Conservation (phyloP, 2,888 invertebrate species). For the Ormia ochracea region DNA sequence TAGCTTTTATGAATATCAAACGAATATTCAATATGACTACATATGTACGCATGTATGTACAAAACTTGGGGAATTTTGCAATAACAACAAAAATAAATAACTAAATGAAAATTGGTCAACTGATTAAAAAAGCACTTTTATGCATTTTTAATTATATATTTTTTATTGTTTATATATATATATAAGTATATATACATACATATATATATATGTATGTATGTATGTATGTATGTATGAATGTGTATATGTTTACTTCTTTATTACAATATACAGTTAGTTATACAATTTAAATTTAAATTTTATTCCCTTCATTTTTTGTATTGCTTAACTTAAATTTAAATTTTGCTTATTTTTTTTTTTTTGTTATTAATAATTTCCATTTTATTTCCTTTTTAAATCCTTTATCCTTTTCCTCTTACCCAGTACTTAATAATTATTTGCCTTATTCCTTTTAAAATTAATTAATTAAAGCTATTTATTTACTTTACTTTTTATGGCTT, state of each 20-base stretch:
- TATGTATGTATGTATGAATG: constrained; percentile 23
- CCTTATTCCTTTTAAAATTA: constrained; percentile 11
- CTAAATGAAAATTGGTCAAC: too few relatives aligned
- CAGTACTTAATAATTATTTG: constrained; percentile 47
- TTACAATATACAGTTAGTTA: constrained; percentile 59
- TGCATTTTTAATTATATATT: too few relatives aligned
- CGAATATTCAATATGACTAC: too few relatives aligned
- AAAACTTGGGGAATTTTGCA: too few relatives aligned
- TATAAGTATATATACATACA: too few relatives aligned
- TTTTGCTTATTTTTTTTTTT: constrained; percentile 13
- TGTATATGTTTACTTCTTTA: constrained; percentile 38
- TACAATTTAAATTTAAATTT: constrained; percentile 44
- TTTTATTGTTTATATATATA: too few relatives aligned
- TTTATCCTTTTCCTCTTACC: constrained; percentile 47
- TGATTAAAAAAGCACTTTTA: too few relatives aligned
- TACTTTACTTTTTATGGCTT: constrained; percentile 6
- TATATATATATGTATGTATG: too few relatives aligned
- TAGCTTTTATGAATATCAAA: too few relatives aligned
- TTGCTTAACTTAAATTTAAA: constrained; percentile 40
- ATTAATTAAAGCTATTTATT: constrained; percentile 39
- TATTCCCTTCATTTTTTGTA: constrained; percentile 53
- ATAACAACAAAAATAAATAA: too few relatives aligned
- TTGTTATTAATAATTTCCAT: constrained; percentile 3
- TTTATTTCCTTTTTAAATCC: not conserved
- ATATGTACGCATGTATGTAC: too few relatives aligned